Evolutionary conservation across 2,797 vertebrate genomes (phyloP).

Genomic region (Xiphorhynchus erythropygius): DNA sequence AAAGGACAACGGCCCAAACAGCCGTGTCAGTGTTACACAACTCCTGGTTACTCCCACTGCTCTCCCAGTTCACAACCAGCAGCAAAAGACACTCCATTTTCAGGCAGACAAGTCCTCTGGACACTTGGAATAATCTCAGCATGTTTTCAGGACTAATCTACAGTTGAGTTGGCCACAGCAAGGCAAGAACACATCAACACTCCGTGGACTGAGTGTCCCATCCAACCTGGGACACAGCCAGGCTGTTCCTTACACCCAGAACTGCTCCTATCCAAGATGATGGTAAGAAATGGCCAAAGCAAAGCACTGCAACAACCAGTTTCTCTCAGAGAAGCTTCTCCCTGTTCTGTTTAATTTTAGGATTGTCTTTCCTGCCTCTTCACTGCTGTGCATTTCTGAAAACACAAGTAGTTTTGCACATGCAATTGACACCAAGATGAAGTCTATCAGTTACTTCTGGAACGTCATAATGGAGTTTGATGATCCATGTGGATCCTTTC

Average conservation of each 20-base stretch:
- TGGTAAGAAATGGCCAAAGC: not conserved
- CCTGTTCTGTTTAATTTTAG: not conserved
- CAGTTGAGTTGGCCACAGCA: not conserved
- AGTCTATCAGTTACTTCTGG: not conserved
- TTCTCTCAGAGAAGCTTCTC: not conserved
- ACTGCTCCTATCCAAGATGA: not conserved
- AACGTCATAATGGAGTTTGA: accelerated
- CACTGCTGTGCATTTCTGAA: not conserved
- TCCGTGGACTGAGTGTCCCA: accelerated
- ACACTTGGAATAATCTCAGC: not conserved
- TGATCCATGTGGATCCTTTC: not conserved
- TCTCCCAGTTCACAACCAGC: not conserved
- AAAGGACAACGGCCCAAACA: slow-evolving; percentile 12
- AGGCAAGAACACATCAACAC: not conserved
- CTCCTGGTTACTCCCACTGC: not conserved
- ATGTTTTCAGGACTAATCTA: accelerated
- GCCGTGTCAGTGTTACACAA: not conserved
- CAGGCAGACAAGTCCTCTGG: not conserved
- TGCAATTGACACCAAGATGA: not conserved
- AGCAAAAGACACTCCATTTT: not conserved
- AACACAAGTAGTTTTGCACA: not conserved
- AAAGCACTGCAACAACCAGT: not conserved
- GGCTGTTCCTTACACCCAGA: not conserved
- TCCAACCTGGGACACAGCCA: not conserved
- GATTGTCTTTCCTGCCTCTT: not conserved